Percentiles rank a stretch among this genome's conserved stretches.
Evolutionary conservation across 2,113 vertebrate genomes (phyloP).

Genomic region (Forbesichthys agassizii): DNA sequence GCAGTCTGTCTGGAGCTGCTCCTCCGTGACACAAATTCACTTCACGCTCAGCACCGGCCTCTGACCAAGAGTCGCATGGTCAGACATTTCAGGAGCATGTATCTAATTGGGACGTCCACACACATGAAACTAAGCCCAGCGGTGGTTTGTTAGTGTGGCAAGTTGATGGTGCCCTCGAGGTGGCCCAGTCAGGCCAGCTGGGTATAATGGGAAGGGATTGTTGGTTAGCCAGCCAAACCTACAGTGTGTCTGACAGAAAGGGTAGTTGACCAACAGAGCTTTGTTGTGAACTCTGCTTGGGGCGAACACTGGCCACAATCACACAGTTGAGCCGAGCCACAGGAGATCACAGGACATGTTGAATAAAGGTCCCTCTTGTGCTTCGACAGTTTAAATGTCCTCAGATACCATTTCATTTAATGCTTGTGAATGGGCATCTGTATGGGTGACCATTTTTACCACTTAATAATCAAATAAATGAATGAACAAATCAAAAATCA

Average conservation of each 20-base stretch:
- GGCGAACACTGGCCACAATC: slow-evolving; percentile 24
- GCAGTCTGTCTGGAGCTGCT: slow-evolving; percentile 36
- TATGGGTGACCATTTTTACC: no score
- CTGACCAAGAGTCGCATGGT: slow-evolving; percentile 37
- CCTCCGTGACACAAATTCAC: slow-evolving; percentile 45
- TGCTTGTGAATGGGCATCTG: background rate
- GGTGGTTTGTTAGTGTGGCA: slow-evolving; percentile 21
- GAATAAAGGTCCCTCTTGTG: slow-evolving; percentile 1
- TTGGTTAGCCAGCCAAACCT: slow-evolving; percentile 23
- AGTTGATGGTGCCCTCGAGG: slow-evolving; percentile 35
- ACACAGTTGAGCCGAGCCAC: slow-evolving; percentile 30
- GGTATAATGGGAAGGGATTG: slow-evolving; percentile 24
- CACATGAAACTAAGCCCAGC: slow-evolving; percentile 16
- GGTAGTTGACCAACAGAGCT: slow-evolving; percentile 11
- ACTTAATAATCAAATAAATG: no score
- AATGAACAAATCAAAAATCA: no score
- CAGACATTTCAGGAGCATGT: slow-evolving; percentile 41
- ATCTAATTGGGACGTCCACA: slow-evolving; percentile 27
- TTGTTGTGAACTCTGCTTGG: slow-evolving; percentile 27
- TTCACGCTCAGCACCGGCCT: slow-evolving; percentile 32
- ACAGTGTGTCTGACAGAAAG: slow-evolving; percentile 6
- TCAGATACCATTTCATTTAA: background rate
- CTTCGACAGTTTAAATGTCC: slow-evolving; percentile 3
- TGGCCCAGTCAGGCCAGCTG: slow-evolving; percentile 35
- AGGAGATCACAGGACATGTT: slow-evolving; percentile 9